Evolutionary conservation across 2,797 vertebrate genomes (phyloP).

Genomic region (Craterocephalus amniculus): DNA sequence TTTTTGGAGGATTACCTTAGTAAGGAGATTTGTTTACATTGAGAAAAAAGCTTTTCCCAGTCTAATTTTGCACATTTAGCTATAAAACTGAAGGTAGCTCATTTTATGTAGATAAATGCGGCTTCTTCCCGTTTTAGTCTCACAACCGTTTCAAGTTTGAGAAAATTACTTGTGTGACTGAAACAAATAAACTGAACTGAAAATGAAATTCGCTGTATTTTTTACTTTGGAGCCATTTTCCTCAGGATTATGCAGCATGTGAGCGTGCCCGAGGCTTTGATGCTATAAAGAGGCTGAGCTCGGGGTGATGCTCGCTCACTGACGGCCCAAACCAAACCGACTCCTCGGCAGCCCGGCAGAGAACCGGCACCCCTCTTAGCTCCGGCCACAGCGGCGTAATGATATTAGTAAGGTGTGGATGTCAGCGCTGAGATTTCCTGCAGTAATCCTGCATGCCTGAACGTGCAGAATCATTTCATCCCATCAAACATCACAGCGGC

Average conservation of each 20-base stretch:
- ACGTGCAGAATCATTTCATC: conserved; percentile 41
- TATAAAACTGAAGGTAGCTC: too few species aligned
- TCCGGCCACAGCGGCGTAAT: not conserved
- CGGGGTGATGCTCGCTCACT: not conserved
- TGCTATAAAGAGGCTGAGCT: conserved; percentile 29
- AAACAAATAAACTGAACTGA: too few species aligned
- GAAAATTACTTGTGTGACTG: too few species aligned
- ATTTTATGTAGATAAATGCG: too few species aligned
- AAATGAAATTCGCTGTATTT: not conserved
- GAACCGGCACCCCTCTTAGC: too few species aligned
- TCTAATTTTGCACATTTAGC: too few species aligned
- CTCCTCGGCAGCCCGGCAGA: not conserved
- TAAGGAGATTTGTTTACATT: too few species aligned
- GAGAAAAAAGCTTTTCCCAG: too few species aligned
- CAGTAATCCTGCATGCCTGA: conserved; percentile 49
- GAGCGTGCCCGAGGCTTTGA: not conserved
- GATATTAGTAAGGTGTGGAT: conserved; percentile 17
- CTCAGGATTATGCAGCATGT: conserved; percentile 3
- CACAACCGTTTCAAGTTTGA: too few species aligned
- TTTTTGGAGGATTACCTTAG: too few species aligned
- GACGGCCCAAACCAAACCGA: conserved; percentile 7
- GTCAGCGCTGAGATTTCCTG: conserved; percentile 30
- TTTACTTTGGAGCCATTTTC: conserved; percentile 3
- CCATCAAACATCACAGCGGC: conserved; percentile 16
- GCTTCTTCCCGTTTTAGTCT: too few species aligned